Percentiles rank a stretch among this genome's conserved stretches.
Conservation (phyloP, 2,888 invertebrate genomes). For the Tenthredo notha region DNA sequence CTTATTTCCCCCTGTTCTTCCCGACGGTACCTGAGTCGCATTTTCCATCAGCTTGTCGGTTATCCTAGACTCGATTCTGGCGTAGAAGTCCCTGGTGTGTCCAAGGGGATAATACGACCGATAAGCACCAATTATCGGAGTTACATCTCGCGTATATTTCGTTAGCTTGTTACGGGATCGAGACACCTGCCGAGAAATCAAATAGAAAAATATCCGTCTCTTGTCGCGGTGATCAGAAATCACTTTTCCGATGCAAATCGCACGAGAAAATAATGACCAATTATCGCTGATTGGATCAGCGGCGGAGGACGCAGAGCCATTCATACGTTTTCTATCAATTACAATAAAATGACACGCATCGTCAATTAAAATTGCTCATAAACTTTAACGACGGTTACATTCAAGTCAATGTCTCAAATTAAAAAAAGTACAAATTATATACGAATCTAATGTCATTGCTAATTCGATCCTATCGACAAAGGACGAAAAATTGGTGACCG, state of each 20-base stretch:
- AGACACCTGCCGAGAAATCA: constrained; percentile 31
- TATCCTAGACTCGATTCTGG: constrained; percentile 16
- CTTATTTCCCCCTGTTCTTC: constrained; percentile 55
- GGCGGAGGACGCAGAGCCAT: neutral
- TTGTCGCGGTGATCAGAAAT: constrained; percentile 13
- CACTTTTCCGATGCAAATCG: constrained; percentile 45
- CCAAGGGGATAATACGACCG: constrained; percentile 59
- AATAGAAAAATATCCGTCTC: constrained; percentile 21
- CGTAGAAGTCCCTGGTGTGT: constrained; percentile 40
- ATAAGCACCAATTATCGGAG: constrained; percentile 74
- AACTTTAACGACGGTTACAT: neutral
- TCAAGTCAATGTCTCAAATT: neutral
- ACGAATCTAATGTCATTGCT: neutral
- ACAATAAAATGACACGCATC: neutral
- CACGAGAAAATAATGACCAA: constrained; percentile 49
- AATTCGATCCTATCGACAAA: neutral
- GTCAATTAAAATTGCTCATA: constrained; percentile 3
- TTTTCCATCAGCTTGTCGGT: constrained; percentile 47
- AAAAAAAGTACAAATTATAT: neutral
- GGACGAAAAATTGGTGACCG: neutral
- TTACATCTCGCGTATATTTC: constrained; percentile 71
- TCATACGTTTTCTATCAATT: neutral
- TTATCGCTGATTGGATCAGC: constrained; percentile 29
- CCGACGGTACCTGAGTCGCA: constrained; percentile 46
- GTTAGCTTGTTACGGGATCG: constrained; percentile 64